Percentiles rank a stretch among this genome's conserved stretches.
phyloP scores from a whole-genome alignment of 2,113 vertebrate genomes.

The Syngnathus floridae region DNA sequence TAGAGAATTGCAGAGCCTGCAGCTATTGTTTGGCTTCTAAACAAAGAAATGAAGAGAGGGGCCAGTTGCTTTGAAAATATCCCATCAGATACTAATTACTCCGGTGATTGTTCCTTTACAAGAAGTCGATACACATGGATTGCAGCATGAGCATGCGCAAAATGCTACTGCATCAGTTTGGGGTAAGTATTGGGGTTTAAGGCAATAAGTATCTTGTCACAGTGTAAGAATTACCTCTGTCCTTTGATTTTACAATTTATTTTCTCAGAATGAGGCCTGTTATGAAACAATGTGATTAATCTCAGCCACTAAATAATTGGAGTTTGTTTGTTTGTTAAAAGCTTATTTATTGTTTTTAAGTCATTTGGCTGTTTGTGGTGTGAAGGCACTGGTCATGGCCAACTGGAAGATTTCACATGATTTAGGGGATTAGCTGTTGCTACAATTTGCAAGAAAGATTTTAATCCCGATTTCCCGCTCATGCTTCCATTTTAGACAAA shows the following conservation, averaged over 20 bases:
- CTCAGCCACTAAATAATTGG: not conserved
- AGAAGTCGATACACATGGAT: not conserved
- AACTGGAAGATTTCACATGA: constrained; percentile 54
- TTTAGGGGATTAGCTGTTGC: constrained; percentile 54
- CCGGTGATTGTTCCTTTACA: not conserved
- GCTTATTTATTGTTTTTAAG: not conserved
- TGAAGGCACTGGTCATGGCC: constrained; percentile 49
- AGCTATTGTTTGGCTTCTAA: not conserved
- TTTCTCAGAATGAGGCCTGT: not conserved
- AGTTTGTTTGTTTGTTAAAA: not conserved
- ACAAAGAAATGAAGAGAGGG: not conserved
- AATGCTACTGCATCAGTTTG: not conserved
- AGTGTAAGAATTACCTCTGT: not conserved
- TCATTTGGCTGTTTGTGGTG: constrained; percentile 46
- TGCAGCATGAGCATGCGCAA: not conserved
- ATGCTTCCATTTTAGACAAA: constrained; percentile 33
- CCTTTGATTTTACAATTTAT: not conserved
- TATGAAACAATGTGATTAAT: constrained; percentile 1
- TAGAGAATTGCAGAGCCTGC: not conserved
- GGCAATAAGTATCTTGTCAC: not conserved
- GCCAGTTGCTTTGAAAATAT: not conserved
- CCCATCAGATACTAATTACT: not conserved
- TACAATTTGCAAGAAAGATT: constrained; percentile 52
- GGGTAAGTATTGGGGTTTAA: not conserved
- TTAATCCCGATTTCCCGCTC: constrained; percentile 44